A percentile compares a stretch with the other conserved stretches of the same genome.
These are phyloP conservation scores for Sorex araneus DNA, from an alignment of 2,113 vertebrate genomes.

Conservation along the genomic window DNA sequence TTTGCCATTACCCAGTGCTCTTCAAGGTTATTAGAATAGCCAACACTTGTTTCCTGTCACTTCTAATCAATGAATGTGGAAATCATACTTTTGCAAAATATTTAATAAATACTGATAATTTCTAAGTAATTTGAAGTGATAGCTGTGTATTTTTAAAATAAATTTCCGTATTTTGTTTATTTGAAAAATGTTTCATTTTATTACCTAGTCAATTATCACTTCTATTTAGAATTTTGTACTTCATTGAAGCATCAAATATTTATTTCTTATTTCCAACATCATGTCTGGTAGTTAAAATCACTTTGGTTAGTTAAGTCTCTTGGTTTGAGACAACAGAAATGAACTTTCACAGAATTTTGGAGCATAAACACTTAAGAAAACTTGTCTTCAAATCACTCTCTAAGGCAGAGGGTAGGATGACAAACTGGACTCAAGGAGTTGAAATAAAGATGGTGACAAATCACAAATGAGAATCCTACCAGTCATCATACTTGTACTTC, in stretches of 20 bases:
- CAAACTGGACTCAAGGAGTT: background rate
- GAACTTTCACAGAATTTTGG: background rate
- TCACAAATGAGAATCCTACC: background rate
- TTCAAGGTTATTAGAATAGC: background rate
- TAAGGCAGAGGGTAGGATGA: fast-evolving
- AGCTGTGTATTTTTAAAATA: background rate
- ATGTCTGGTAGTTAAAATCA: background rate
- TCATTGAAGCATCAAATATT: background rate
- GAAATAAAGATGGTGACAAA: too few relatives aligned
- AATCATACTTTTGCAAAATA: background rate
- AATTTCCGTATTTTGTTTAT: background rate
- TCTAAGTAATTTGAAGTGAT: background rate
- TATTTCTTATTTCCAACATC: background rate
- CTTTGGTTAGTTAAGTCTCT: background rate
- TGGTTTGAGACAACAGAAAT: background rate
- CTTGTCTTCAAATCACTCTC: background rate
- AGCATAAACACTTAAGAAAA: background rate
- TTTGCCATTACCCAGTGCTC: background rate
- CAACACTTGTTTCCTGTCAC: background rate
- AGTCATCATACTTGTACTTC: fast-evolving
- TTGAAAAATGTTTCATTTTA: background rate
- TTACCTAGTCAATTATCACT: background rate
- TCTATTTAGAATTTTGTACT: background rate
- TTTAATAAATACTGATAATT: background rate
- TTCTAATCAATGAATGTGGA: background rate